A percentile compares a stretch with the other conserved stretches of the same genome.
Conservation (phyloP, 2,888 invertebrate genomes). For the Callinectes sapidus region DNA sequence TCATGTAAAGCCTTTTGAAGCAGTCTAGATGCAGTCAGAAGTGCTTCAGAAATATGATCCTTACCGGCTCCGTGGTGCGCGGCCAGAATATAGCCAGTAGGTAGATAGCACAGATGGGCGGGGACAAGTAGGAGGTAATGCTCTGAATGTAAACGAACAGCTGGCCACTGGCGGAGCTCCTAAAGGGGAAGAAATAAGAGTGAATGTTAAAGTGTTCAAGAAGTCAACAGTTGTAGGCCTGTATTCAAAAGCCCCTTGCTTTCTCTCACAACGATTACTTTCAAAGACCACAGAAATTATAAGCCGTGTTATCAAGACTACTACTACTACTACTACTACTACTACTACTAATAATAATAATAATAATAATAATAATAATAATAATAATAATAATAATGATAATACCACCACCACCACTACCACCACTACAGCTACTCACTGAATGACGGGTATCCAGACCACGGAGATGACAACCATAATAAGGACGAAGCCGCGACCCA, state of each 20-base stretch:
- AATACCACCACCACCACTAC: neutral
- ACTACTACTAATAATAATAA: too few species aligned
- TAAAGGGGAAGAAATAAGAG: constrained; percentile 15
- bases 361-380: neutral
- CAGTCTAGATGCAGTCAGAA: too few species aligned
- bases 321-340: too few species aligned
- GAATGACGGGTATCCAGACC: constrained; percentile 78
- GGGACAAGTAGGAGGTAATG: constrained; percentile 78
- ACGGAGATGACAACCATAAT: constrained; percentile 75
- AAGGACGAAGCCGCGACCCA: constrained; percentile 76
- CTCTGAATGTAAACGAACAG: constrained; percentile 79
- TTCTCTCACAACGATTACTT: too few species aligned
- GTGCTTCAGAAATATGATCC: neutral
- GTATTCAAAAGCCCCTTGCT: too few species aligned
- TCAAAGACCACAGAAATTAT: too few species aligned
- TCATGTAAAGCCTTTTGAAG: too few species aligned
- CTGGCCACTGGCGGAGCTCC: constrained; percentile 74
- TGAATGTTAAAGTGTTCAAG: constrained; percentile 70
- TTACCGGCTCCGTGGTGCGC: constrained; percentile 78
- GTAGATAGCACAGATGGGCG: constrained; percentile 79
- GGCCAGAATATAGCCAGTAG: constrained; percentile 78
- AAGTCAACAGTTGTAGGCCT: neutral
- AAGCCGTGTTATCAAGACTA: too few species aligned
- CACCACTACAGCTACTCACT: constrained; percentile 56
- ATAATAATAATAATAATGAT: neutral